Conservation (phyloP, 2,797 vertebrate genomes). For the Molothrus ater region DNA sequence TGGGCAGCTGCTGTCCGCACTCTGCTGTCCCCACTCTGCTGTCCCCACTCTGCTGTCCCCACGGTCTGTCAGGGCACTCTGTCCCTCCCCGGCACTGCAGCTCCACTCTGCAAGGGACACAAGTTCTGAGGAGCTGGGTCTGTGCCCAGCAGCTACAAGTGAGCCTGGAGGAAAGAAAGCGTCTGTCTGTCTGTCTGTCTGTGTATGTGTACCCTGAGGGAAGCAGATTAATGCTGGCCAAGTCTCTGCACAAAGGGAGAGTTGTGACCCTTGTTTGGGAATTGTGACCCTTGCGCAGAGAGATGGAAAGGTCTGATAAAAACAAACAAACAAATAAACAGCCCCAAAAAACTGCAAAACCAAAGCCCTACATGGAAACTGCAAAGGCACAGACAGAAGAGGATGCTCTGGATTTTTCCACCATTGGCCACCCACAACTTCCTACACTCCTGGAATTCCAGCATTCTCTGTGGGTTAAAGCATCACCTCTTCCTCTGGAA, state of each 20-base stretch:
- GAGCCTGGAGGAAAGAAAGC: not conserved
- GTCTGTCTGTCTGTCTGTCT: not conserved
- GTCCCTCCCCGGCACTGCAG: not conserved
- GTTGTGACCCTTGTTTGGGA: not conserved
- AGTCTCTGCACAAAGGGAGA: not conserved
- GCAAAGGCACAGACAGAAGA: not conserved
- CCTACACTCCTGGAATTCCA: not conserved
- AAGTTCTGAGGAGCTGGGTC: not conserved
- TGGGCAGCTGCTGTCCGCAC: too few species aligned
- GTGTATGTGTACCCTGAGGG: not conserved
- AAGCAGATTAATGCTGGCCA: not conserved
- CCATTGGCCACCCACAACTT: accelerated
- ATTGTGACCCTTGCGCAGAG: not conserved
- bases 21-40: too few species aligned
- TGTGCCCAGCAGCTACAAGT: not conserved
- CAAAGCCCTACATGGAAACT: not conserved
- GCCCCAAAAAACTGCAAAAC: not conserved
- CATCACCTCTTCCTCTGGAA: not conserved
- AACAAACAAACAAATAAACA: too few species aligned
- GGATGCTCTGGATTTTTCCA: not conserved
- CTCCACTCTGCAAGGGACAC: not conserved
- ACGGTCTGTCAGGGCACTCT: not conserved
- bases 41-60: not conserved
- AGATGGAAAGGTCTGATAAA: not conserved
- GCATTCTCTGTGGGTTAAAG: not conserved